Conservation (phyloP, 2,888 invertebrate species). For the Drosophila borborema region DNA sequence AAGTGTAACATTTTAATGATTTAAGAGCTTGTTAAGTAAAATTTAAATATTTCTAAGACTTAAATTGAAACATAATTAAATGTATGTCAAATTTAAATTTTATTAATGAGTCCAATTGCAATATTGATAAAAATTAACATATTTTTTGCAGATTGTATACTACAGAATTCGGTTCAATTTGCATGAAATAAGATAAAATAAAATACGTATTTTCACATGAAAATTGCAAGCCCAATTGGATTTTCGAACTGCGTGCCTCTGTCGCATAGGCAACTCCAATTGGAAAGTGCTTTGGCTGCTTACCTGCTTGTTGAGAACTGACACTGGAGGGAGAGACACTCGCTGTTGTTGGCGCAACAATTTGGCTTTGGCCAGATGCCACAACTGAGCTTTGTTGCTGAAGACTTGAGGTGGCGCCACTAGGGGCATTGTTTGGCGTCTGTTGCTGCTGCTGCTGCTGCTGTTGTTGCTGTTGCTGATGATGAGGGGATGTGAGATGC, state of each 20-base stretch:
- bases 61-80: too few species aligned
- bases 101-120: not conserved
- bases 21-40: too few species aligned
- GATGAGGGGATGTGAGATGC: slow-evolving; percentile 81
- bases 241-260: not conserved
- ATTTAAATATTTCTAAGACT: too few species aligned
- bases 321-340: slow-evolving; percentile 88
- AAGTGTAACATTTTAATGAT: too few species aligned
- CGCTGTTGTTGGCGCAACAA: slow-evolving; percentile 87
- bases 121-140: not conserved
- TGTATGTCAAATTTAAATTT: too few species aligned
- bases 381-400: slow-evolving; percentile 84
- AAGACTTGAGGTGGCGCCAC: slow-evolving; percentile 81
- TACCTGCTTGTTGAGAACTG: slow-evolving; percentile 86
- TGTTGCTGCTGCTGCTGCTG: slow-evolving; percentile 73
- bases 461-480: slow-evolving; percentile 74
- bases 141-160: not conserved
- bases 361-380: slow-evolving; percentile 85
- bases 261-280: slow-evolving; percentile 1
- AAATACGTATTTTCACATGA: not conserved
- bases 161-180: not conserved
- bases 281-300: slow-evolving; percentile 44
- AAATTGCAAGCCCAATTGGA: not conserved
- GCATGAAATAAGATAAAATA: not conserved
- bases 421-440: slow-evolving; percentile 80